Percentiles rank a stretch among this genome's conserved stretches.
These are phyloP conservation scores for Acronicta leporina DNA, from an alignment of 2,888 invertebrate genomes.

Conservation along the genomic window DNA sequence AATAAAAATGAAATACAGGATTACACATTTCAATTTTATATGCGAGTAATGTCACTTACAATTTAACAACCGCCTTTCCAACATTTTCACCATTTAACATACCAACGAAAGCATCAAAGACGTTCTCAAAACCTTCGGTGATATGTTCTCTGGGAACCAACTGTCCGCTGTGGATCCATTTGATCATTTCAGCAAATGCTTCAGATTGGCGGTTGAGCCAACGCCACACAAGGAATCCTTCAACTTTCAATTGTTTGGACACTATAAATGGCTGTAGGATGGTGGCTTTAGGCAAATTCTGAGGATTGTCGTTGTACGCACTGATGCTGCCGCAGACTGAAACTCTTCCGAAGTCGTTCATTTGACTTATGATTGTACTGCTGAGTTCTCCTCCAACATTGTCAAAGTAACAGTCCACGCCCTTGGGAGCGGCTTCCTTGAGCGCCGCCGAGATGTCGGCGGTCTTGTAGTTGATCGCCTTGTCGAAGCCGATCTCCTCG, in stretches of 20 bases:
- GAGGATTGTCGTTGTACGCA: constrained; percentile 70
- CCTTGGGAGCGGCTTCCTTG: constrained; percentile 86
- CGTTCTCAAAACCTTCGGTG: constrained; percentile 92
- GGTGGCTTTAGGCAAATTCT: constrained; percentile 66
- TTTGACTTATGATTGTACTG: constrained; percentile 87
- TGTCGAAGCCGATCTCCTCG: constrained; percentile 91
- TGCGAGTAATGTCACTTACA: constrained; percentile 61
- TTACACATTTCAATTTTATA: not conserved
- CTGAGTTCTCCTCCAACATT: constrained; percentile 92
- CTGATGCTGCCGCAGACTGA: constrained; percentile 84
- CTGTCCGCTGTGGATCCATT: constrained; percentile 91
- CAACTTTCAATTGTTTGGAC: constrained; percentile 89
- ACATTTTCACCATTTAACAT: constrained; percentile 90
- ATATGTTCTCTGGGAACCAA: constrained; percentile 91
- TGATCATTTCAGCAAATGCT: constrained; percentile 88
- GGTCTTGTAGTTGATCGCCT: constrained; percentile 92
- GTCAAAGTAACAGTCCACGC: constrained; percentile 93
- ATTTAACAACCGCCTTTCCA: constrained; percentile 92
- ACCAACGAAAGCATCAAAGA: constrained; percentile 91
- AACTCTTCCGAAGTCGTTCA: constrained; percentile 89
- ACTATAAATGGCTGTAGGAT: constrained; percentile 88
- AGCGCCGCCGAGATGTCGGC: constrained; percentile 83
- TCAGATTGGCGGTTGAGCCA: constrained; percentile 89
- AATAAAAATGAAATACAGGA: too few relatives aligned
- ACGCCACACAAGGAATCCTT: constrained; percentile 89